Conservation (phyloP, 2,113 vertebrate species). For the Meles meles region DNA sequence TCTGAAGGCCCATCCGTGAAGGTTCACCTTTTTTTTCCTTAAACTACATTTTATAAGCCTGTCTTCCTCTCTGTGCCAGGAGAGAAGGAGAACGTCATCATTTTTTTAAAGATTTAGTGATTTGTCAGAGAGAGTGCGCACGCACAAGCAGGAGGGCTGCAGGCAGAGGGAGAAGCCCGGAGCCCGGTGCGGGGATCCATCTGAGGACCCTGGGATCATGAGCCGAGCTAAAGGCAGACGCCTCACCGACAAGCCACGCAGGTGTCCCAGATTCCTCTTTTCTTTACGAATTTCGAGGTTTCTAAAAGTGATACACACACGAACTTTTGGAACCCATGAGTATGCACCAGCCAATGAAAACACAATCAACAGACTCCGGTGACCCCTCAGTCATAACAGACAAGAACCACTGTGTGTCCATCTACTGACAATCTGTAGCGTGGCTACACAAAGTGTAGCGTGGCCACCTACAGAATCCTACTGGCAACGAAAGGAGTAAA, state of each 20-base stretch:
- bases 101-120: not conserved
- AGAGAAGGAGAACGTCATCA: not conserved
- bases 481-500: not conserved
- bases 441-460: rapidly evolving
- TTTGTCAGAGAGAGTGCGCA: not conserved
- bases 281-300: not conserved
- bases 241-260: not conserved
- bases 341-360: rapidly evolving
- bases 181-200: not conserved
- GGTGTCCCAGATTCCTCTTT: not conserved
- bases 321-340: not conserved
- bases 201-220: not conserved
- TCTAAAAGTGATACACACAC: not conserved
- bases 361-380: too few species aligned
- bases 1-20: not conserved
- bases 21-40: not conserved
- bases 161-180: too few species aligned
- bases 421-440: rapidly evolving
- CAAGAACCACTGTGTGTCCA: rapidly evolving
- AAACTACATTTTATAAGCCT: not conserved
- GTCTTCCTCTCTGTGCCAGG: not conserved
- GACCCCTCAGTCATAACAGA: rapidly evolving
- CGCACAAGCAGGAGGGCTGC: not conserved
- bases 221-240: not conserved
- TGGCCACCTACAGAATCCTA: rapidly evolving